Evolutionary conservation across 2,888 invertebrate species (phyloP).

Genomic region (Eupithecia dodoneata): DNA sequence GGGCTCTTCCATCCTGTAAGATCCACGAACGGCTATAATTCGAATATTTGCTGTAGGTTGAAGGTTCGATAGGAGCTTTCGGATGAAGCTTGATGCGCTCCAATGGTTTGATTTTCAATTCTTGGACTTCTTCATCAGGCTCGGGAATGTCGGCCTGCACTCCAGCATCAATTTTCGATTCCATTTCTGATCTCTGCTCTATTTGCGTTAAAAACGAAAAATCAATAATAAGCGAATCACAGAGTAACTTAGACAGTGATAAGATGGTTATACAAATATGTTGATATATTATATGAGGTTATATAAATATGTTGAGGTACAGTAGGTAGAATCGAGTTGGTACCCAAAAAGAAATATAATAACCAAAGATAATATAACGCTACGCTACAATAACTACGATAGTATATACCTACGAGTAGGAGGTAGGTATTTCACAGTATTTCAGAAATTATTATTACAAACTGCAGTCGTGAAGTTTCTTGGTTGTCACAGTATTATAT

Average conservation of each 20-base stretch:
- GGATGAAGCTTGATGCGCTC: constrained; percentile 72
- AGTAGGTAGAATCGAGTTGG: no score
- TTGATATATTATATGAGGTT: no score
- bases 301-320: no score
- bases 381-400: no score
- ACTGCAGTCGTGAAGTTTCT: not conserved
- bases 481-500: not conserved
- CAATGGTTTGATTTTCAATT: constrained; percentile 67
- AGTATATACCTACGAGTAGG: not conserved
- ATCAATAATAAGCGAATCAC: not conserved
- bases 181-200: constrained; percentile 37
- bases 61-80: constrained; percentile 73
- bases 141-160: constrained; percentile 73
- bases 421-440: not conserved
- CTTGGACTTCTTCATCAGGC: constrained; percentile 55
- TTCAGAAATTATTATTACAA: not conserved
- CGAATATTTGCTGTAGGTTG: constrained; percentile 71
- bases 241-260: not conserved
- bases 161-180: constrained; percentile 55
- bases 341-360: no score
- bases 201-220: not conserved
- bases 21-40: constrained; percentile 77
- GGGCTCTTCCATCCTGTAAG: constrained; percentile 72
- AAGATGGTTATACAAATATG: not conserved
- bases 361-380: no score